Percentiles rank a stretch among this genome's conserved stretches.
Evolutionary conservation across 92 coral and sea anemone species (phyloP).

Genomic region (Scolanthus callimorphus): DNA sequence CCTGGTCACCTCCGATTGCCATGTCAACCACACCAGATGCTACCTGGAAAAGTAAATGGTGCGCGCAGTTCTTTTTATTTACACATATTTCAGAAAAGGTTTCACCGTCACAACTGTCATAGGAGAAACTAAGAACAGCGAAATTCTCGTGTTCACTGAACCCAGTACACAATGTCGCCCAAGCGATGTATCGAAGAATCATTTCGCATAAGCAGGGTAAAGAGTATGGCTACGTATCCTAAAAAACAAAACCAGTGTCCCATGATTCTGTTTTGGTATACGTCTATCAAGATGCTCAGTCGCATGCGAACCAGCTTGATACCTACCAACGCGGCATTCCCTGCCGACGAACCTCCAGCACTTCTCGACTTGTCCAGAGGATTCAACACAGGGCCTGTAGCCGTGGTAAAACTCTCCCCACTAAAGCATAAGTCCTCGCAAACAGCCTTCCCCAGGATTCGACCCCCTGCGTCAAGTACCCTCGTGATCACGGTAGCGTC

Average conservation of each 20-base stretch:
- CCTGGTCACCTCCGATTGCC: slow-evolving; percentile 90
- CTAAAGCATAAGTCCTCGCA: slow-evolving; percentile 60
- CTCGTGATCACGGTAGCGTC: slow-evolving; percentile 82
- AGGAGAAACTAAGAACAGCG: not conserved
- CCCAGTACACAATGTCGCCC: no score
- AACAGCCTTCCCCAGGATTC: slow-evolving; percentile 68
- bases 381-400: slow-evolving; percentile 32
- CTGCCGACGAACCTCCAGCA: slow-evolving; percentile 53
- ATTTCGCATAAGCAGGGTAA: no score
- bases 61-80: no score
- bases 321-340: slow-evolving; percentile 50
- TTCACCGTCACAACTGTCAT: not conserved
- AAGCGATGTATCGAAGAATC: no score
- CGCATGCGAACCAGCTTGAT: no score
- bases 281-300: no score
- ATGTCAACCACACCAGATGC: slow-evolving; percentile 79
- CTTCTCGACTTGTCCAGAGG: slow-evolving; percentile 33
- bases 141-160: no score
- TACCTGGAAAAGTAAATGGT: slow-evolving; percentile 34
- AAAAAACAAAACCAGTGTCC: no score
- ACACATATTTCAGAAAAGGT: no score
- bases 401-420: slow-evolving; percentile 64
- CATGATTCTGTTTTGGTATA: no score
- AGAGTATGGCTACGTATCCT: no score
- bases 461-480: slow-evolving; percentile 79